Evolutionary conservation across 2,797 vertebrate species (phyloP).

Genomic region (Anguilla pacifica): DNA sequence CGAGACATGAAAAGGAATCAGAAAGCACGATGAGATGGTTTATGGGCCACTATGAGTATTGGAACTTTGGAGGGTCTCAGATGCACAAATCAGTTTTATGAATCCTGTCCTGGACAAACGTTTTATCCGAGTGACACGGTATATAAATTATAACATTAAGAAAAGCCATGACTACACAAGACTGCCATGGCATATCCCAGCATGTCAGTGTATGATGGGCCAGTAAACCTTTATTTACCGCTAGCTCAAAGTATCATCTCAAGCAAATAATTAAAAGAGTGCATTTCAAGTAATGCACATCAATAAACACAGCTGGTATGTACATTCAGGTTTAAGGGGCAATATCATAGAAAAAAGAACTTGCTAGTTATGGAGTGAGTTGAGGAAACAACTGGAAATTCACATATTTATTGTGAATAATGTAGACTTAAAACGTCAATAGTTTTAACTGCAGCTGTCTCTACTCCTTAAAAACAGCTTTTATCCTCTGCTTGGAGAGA

Average conservation of each 20-base stretch:
- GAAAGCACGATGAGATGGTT: neutral
- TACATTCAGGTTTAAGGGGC: neutral
- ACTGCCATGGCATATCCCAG: neutral
- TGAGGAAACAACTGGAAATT: neutral
- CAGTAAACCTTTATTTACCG: neutral
- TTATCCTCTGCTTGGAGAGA: neutral
- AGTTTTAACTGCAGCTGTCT: neutral
- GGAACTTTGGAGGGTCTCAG: neutral
- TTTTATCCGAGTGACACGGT: constrained; percentile 8
- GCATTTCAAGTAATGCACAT: neutral
- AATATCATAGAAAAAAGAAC: neutral
- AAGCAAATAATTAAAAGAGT: neutral
- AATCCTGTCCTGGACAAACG: neutral
- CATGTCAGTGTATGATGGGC: neutral
- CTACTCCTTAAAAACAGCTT: neutral
- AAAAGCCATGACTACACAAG: neutral
- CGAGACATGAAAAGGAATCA: neutral
- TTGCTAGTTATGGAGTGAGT: neutral
- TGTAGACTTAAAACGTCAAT: neutral
- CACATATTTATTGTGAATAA: neutral
- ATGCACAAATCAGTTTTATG: constrained; percentile 21
- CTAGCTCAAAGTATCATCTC: neutral
- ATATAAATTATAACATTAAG: neutral
- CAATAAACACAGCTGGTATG: neutral
- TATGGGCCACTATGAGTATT: neutral